phyloP scores from a whole-genome alignment of 2,888 invertebrate genomes.

The Zelleria hepariella region DNA sequence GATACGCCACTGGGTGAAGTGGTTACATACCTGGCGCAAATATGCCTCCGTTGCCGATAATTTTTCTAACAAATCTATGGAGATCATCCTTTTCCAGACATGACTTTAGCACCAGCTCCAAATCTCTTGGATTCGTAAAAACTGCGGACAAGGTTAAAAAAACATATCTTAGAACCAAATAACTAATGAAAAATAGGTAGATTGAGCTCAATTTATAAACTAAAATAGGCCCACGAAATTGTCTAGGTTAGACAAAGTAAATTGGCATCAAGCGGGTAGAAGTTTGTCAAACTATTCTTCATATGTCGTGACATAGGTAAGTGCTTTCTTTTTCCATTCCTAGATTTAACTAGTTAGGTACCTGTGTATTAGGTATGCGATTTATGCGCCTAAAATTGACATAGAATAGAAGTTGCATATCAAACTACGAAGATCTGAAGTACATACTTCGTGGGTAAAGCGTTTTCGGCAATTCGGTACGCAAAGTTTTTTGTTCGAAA shows the following conservation, averaged over 20 bases:
- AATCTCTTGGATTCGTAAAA: conserved; percentile 39
- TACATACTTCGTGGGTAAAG: no score
- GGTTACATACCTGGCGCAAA: conserved; percentile 43
- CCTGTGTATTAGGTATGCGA: no score
- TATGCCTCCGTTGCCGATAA: conserved; percentile 45
- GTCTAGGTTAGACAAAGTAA: not conserved
- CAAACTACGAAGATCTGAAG: no score
- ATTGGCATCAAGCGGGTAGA: not conserved
- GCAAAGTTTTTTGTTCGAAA: no score
- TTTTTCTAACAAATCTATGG: conserved; percentile 38
- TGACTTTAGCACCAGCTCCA: conserved; percentile 47
- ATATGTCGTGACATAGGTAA: not conserved
- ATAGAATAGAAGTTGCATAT: no score
- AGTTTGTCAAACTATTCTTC: no score
- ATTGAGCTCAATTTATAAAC: not conserved
- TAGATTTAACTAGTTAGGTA: no score
- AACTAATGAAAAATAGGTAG: not conserved
- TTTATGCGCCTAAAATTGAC: no score
- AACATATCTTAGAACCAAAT: not conserved
- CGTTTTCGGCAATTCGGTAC: no score
- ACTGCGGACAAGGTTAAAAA: conserved; percentile 25
- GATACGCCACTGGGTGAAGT: no score
- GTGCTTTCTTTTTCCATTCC: not conserved
- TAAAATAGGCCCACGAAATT: not conserved
- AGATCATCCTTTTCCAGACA: conserved; percentile 55